Evolutionary conservation across 2,113 vertebrate genomes (phyloP).

Genomic region (Neogobius melanostomus): DNA sequence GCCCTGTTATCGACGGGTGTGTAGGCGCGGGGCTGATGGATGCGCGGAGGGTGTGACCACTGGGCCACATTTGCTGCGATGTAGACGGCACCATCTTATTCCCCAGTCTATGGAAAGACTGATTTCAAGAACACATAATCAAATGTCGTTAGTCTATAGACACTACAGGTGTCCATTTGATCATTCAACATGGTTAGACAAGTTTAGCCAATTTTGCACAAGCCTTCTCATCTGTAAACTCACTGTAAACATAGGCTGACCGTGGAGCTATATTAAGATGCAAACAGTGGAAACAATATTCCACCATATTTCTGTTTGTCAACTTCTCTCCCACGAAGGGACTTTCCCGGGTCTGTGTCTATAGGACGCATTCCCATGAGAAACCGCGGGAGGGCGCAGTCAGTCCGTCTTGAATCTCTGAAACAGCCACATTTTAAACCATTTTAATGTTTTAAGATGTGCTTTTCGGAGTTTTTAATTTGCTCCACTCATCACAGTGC

Average conservation of each 20-base stretch:
- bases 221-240: too few species aligned
- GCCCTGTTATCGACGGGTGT: not conserved
- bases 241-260: not conserved
- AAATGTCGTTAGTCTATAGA: not conserved
- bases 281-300: constrained; percentile 64
- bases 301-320: constrained; percentile 63
- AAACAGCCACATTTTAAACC: too few species aligned
- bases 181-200: not conserved
- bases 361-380: not conserved
- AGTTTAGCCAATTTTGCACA: too few species aligned
- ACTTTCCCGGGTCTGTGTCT: constrained; percentile 59
- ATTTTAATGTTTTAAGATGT: too few species aligned
- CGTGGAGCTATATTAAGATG: constrained; percentile 18
- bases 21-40: constrained; percentile 2
- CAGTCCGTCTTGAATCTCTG: not conserved
- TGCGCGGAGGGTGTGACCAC: constrained; percentile 2
- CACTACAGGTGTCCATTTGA: not conserved
- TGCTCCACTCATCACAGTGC: too few species aligned
- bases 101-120: not conserved
- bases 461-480: too few species aligned
- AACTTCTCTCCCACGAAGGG: constrained; percentile 76
- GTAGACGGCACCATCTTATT: not conserved
- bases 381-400: constrained; percentile 1
- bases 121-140: not conserved
- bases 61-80: not conserved